These are phyloP conservation scores for Cryptoblepharus egeriae DNA, from an alignment of 2,797 vertebrate genomes.

Conservation along the genomic window DNA sequence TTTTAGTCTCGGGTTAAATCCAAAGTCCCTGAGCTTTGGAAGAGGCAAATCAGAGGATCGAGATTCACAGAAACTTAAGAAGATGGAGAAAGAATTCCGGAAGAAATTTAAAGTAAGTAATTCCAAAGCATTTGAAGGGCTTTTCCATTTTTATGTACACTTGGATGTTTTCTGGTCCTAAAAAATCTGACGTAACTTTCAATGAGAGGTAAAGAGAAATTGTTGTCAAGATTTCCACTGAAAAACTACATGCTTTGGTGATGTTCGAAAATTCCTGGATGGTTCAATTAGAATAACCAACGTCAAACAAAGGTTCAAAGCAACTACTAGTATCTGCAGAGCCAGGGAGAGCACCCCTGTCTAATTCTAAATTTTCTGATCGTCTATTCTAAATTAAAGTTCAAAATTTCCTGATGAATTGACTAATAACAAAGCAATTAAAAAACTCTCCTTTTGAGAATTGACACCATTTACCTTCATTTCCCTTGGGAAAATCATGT, in stretches of 20 bases:
- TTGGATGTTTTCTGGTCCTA: background rate
- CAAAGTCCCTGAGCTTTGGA: constrained; percentile 38
- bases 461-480: background rate
- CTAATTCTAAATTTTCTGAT: no score
- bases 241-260: no score
- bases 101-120: constrained; percentile 92
- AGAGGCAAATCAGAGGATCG: constrained; percentile 74
- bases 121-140: background rate
- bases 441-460: background rate
- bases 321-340: background rate
- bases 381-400: no score
- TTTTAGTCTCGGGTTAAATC: constrained; percentile 60
- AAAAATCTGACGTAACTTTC: background rate
- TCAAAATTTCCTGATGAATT: background rate
- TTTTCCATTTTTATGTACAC: constrained; percentile 1
- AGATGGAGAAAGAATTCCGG: constrained; percentile 90
- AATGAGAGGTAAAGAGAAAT: background rate
- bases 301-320: background rate
- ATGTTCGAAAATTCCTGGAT: background rate
- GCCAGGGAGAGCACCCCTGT: no score
- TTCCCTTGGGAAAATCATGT: constrained; percentile 10
- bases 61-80: constrained; percentile 86
- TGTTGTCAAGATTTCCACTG: background rate
- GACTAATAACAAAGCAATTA: background rate
- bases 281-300: background rate